Evolutionary conservation across 2,888 invertebrate genomes (phyloP), one percentile per base, ranked within the genome.

Genomic region (Nemoura dubitans): DNA sequence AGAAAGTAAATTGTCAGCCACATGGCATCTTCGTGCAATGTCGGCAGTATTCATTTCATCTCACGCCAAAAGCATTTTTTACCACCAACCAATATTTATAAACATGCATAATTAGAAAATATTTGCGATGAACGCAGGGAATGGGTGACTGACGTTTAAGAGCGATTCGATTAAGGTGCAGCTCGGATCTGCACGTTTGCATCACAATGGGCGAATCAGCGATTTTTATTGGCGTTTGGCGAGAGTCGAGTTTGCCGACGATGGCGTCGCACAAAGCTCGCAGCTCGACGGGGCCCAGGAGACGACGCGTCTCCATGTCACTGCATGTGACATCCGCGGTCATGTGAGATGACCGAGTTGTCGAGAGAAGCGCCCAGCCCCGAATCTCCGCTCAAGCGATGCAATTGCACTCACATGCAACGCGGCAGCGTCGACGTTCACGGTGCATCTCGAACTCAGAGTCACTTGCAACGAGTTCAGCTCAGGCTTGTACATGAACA

Each of bases 1-100:
- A 78, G 27, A 78, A 27, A 27, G 78, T 78, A 3, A 27, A 78
- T 78, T 78, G 78, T 59, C 59, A 59, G 59, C 16, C 59, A 59
- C 1, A 21, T 36, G 21, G 10, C 59, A 7, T 59, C 59, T 14
- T 59, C 59, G 59, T 59, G 59, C 36, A 36, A 36, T 59, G 59
- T 59, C 59, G 59, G 59, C 59, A 59, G 21, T 59, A 59, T 59
- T 59, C 59, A 59, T 59, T 59, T 59, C 59, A 59, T 21, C 16
- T 59, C 6, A 59, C 59, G 59, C 59, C 59, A 59, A 59, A 59
- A 59, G 59, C 10, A 16, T 59, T 59, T 59, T 59, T 59, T 10
- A 6, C 14, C 59, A 21, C 10, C 59, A 14, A 59, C 59, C 6
- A 59, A 6, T 21, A 59, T 59, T 59, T 21, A 59, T 59, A 59